Evolutionary conservation across 2,888 invertebrate genomes (phyloP), one percentile per base, ranked within the genome.

Genomic region (Ptychoptera contaminata): DNA sequence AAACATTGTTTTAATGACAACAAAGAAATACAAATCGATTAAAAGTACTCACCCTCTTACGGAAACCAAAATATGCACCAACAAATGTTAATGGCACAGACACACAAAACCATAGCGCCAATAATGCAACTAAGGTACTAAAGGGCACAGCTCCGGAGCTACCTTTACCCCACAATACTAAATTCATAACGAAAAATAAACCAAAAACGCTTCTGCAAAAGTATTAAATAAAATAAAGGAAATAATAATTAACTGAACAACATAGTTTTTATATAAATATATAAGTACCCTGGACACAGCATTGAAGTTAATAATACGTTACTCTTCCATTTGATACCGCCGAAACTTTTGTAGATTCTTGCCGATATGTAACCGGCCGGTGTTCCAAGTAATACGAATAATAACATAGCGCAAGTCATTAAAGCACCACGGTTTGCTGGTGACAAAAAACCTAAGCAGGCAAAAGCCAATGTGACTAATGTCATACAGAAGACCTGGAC

Each of bases 61-160:
- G 84, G 68, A 96, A 99, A 49, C 98, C 98, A 67, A 98, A 94
- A 69, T 93, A 96, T 37, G 98, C 91, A 29, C 98, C 98, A 51
- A 96, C 80, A 65, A 98, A 98, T 2, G 96, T 96, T 49, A 98
- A 74, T 2, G 98, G 98, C 48, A 96, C 91, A 1, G 96, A 94
- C n/a, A 99, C 91, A 43, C 93, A 84, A 67, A 96, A 87, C 98
- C 98, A 98, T 23, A 98, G 74, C 1, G 92, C 88, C 48, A 98
- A 69, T 45, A 98, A 73, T 16, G 94, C 96, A 46, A 98, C 70
- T 44, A 98, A 72, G 3, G 97, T 98, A 45, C 88, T 87, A 70
- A 98, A 99, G 5, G 98, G 97, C 23, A 98, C 82, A 23, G 97
- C 88, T 0, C 94, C 97, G 7, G 94, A 94, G 54, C 94, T 96